Evolutionary conservation across 2,113 vertebrate species (phyloP).

Genomic region (Epinephelus lanceolatus): DNA sequence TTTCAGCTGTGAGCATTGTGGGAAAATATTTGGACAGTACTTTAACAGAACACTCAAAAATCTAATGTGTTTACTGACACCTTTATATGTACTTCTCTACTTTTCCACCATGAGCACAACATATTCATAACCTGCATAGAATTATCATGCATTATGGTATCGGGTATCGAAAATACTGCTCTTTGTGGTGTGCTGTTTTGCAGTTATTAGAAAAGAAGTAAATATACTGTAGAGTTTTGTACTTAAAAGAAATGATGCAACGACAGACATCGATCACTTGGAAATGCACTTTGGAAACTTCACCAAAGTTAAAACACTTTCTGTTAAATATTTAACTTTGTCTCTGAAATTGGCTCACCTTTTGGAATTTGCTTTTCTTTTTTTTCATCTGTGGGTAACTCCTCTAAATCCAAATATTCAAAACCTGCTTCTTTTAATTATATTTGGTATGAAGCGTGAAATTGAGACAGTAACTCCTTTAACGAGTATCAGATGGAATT

Average conservation of each 20-base stretch:
- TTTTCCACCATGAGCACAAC: neutral
- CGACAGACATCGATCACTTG: neutral
- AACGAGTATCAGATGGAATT: neutral
- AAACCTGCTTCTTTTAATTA: neutral
- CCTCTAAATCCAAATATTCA: neutral
- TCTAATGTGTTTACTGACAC: too few relatives aligned
- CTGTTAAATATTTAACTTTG: too few relatives aligned
- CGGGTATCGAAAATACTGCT: too few relatives aligned
- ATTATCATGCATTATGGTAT: neutral
- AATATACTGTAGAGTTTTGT: neutral
- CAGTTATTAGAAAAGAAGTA: neutral
- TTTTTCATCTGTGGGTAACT: neutral
- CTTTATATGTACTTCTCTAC: neutral
- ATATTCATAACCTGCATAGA: neutral
- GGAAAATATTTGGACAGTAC: too few relatives aligned
- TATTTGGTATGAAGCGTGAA: neutral
- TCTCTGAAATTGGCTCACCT: too few relatives aligned
- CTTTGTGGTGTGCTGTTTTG: neutral
- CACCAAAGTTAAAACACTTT: too few relatives aligned
- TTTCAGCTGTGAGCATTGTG: neutral
- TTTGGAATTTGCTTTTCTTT: too few relatives aligned
- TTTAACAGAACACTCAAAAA: neutral
- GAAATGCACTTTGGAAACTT: neutral
- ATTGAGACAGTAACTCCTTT: neutral
- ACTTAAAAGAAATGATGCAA: neutral